Conservation (phyloP, 2,888 invertebrate genomes). For the Malacosoma neustria region DNA sequence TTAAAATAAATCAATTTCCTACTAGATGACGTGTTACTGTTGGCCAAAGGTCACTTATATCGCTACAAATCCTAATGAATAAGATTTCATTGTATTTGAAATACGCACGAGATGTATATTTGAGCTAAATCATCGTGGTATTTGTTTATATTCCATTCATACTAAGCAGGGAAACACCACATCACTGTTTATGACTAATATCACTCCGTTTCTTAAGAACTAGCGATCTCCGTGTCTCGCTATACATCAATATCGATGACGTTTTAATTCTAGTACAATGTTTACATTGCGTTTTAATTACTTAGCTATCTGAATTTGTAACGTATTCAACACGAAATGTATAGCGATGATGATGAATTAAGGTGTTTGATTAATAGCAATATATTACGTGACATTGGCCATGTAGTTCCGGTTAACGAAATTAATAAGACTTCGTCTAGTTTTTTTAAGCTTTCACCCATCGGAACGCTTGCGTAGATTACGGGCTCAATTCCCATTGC, state of each 20-base stretch:
- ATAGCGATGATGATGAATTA: conserved; percentile 2
- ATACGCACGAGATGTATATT: conserved; percentile 4
- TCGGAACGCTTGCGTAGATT: too few relatives aligned
- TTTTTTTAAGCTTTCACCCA: too few relatives aligned
- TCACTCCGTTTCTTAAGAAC: conserved; percentile 13
- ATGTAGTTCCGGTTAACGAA: too few relatives aligned
- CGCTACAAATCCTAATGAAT: neutral
- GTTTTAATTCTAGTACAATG: conserved; percentile 11
- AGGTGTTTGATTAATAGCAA: conserved; percentile 4
- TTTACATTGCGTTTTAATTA: conserved; percentile 1
- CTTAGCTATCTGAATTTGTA: neutral
- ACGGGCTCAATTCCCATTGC: too few relatives aligned
- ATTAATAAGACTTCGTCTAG: too few relatives aligned
- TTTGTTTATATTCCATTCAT: conserved; percentile 4
- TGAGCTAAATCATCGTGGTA: conserved; percentile 14
- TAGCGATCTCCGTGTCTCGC: conserved; percentile 25
- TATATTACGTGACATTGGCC: too few relatives aligned
- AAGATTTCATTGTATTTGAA: conserved; percentile 4
- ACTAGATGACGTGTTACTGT: neutral
- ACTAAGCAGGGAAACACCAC: conserved; percentile 24
- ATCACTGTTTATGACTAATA: conserved; percentile 26
- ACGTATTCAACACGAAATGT: conserved; percentile 10
- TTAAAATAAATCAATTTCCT: neutral
- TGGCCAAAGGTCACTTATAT: neutral
- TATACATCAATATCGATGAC: conserved; percentile 30